Percentiles rank a stretch among this genome's conserved stretches.
phyloP scores from a whole-genome alignment of 2,113 vertebrate genomes.

The Sardina pilchardus region DNA sequence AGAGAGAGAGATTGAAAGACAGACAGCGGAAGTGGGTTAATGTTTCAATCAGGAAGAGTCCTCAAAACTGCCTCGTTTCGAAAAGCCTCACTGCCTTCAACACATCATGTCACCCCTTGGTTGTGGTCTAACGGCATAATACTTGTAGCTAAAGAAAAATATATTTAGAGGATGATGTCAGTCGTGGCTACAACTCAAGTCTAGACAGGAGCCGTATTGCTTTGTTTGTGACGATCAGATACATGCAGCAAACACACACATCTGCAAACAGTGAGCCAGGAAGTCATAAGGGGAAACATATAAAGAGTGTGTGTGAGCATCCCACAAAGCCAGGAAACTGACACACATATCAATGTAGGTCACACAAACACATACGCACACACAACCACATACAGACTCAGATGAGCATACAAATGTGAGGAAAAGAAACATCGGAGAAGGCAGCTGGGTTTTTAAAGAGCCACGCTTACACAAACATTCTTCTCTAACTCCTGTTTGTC shows the following conservation, averaged over 20 bases:
- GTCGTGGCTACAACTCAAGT: background rate
- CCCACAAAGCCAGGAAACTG: constrained; percentile 1
- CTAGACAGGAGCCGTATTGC: background rate
- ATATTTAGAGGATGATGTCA: constrained; percentile 6
- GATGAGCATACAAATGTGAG: background rate
- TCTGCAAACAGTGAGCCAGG: background rate
- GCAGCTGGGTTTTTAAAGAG: constrained; percentile 3
- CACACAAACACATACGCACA: background rate
- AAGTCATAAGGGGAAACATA: background rate
- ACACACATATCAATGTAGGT: background rate
- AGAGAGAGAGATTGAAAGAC: background rate
- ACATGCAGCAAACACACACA: background rate
- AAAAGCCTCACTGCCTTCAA: background rate
- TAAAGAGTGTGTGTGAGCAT: background rate
- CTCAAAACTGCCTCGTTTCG: background rate
- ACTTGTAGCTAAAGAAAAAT: background rate
- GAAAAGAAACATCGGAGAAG: background rate
- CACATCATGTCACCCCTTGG: background rate
- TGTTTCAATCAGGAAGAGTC: too few species aligned
- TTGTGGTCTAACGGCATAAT: background rate
- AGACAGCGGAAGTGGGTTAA: background rate
- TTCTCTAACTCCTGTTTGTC: background rate
- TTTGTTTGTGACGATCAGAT: background rate
- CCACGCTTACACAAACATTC: background rate
- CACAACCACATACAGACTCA: background rate